phyloP scores from a whole-genome alignment of 2,797 vertebrate species.

The Pogonophryne albipinna region DNA sequence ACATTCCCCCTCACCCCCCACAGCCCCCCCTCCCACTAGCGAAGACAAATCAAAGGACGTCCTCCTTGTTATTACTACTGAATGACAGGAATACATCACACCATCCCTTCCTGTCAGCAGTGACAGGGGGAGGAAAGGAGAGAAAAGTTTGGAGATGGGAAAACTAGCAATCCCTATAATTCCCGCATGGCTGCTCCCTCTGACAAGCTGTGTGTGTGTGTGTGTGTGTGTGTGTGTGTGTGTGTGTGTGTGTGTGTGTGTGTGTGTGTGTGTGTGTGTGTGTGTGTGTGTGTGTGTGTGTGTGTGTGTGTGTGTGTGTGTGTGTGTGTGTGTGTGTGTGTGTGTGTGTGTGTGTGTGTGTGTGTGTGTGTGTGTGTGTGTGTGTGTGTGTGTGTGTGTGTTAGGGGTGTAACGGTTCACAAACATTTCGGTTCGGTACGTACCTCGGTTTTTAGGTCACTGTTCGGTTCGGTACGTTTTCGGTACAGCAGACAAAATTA shows the following conservation, averaged over 20 bases:
- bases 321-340: no score
- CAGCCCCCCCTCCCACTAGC: conserved; percentile 48
- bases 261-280: background rate
- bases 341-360: no score
- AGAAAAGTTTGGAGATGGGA: conserved; percentile 47
- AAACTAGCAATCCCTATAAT: conserved; percentile 66
- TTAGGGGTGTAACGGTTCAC: no score
- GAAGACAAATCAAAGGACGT: conserved; percentile 51
- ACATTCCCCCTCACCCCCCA: conserved; percentile 48
- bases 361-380: conserved; percentile 6
- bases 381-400: conserved; percentile 7
- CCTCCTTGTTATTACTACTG: conserved; percentile 65
- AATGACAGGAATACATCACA: conserved; percentile 75
- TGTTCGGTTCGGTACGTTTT: no score
- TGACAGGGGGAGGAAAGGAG: conserved; percentile 32
- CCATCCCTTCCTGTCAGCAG: conserved; percentile 51
- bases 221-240: conserved; percentile 14
- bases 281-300: no score
- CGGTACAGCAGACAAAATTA: no score
- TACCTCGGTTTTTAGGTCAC: no score
- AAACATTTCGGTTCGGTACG: no score
- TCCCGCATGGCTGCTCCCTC: conserved; percentile 39
- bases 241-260: no score
- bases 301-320: background rate
- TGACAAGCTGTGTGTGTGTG: conserved; percentile 27